Conservation (phyloP, 2,113 vertebrate genomes). For the Sylvietta virens region DNA sequence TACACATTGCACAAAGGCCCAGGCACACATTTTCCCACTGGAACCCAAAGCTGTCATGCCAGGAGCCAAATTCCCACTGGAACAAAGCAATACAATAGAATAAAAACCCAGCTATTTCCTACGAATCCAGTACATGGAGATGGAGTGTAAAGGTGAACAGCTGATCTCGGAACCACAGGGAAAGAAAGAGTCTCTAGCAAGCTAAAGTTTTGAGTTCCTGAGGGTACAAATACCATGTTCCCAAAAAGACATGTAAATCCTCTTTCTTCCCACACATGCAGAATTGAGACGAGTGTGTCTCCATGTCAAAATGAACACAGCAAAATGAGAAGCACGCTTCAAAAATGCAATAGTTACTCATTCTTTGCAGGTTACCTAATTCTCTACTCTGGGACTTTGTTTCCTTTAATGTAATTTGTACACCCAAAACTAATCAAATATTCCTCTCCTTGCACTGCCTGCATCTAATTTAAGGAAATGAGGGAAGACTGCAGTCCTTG, state of each 20-base stretch:
- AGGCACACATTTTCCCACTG: not conserved
- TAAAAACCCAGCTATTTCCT: not conserved
- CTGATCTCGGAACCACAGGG: not conserved
- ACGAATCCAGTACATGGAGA: not conserved
- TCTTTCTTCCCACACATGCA: not conserved
- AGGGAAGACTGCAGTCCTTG: not conserved
- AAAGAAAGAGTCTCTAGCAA: not conserved
- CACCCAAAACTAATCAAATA: not conserved
- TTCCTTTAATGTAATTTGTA: not conserved
- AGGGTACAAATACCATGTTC: not conserved
- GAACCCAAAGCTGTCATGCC: not conserved
- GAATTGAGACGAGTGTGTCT: not conserved
- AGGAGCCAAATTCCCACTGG: slow-evolving; percentile 34
- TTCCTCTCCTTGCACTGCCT: not conserved
- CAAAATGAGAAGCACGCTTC: not conserved
- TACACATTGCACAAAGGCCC: not conserved
- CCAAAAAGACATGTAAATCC: not conserved
- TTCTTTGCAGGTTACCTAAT: not conserved
- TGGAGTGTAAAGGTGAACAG: not conserved
- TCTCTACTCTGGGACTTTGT: not conserved
- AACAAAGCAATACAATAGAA: not conserved
- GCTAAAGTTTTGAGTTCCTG: not conserved
- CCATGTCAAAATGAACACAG: not conserved
- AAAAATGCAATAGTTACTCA: not conserved
- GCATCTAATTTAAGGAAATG: not conserved